phyloP scores from a whole-genome alignment of 2,113 vertebrate species.

The Ceratotherium simum region DNA sequence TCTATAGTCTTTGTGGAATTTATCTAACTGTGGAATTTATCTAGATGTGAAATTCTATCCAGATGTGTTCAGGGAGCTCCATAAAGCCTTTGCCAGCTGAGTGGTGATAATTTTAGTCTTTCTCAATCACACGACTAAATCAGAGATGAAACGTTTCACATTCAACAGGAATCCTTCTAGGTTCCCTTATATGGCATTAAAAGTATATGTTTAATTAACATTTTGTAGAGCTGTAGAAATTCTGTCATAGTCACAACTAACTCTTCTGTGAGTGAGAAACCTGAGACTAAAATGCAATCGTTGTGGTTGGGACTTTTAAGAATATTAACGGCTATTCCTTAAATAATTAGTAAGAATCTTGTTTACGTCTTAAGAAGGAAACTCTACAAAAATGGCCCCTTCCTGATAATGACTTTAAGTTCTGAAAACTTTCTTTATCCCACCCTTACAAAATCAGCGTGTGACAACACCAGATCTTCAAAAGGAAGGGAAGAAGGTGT shows the following conservation, averaged over 20 bases:
- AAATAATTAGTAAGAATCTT: slow-evolving; percentile 21
- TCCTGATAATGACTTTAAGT: not conserved
- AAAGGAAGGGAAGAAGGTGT: not conserved
- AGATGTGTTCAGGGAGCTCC: slow-evolving; percentile 47
- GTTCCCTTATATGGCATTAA: not conserved
- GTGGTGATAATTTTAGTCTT: slow-evolving; percentile 52
- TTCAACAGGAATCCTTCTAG: slow-evolving; percentile 42
- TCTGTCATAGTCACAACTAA: not conserved
- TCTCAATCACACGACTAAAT: slow-evolving; percentile 34
- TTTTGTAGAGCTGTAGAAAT: not conserved
- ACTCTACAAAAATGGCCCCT: not conserved
- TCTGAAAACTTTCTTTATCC: not conserved
- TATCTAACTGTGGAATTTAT: not conserved
- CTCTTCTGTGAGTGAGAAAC: slow-evolving; percentile 6
- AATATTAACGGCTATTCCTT: not conserved
- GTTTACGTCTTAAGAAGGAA: slow-evolving; percentile 15
- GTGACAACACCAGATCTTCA: not conserved
- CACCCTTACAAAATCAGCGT: not conserved
- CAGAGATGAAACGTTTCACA: slow-evolving; percentile 62
- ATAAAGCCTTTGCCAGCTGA: not conserved
- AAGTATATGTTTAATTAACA: slow-evolving; percentile 2
- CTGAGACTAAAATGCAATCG: not conserved
- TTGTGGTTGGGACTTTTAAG: not conserved
- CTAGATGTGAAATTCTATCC: slow-evolving; percentile 40
- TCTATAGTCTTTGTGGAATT: slow-evolving; percentile 46